phyloP scores from a whole-genome alignment of 92 coral and sea anemone genomes.

The Actinostola sp. region DNA sequence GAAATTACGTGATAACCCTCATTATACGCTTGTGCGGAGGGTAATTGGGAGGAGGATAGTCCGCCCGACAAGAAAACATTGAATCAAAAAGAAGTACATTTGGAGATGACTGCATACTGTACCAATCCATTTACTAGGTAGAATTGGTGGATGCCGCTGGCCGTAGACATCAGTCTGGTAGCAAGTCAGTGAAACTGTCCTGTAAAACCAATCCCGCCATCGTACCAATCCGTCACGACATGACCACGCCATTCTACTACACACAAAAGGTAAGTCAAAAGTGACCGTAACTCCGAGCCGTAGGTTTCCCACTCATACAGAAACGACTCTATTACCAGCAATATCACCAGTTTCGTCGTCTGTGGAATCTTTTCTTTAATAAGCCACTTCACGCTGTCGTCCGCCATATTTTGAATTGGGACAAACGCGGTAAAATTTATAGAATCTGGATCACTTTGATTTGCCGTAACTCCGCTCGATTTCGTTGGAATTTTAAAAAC shows the following conservation, averaged over 20 bases:
- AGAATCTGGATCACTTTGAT: no score
- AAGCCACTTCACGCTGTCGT: no score
- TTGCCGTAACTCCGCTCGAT: no score
- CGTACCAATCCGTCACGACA: conserved; percentile 83
- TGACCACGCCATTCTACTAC: conserved; percentile 89
- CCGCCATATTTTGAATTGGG: no score
- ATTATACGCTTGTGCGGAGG: no score
- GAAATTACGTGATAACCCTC: no score
- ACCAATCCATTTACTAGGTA: conserved; percentile 15
- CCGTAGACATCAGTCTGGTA: conserved; percentile 49
- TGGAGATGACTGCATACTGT: not conserved
- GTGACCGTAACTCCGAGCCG: not conserved
- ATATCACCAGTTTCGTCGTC: not conserved
- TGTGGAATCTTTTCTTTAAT: no score
- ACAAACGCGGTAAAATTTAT: no score
- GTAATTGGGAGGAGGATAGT: no score
- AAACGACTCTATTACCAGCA: not conserved
- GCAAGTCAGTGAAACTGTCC: conserved; percentile 49
- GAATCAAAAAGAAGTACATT: no score
- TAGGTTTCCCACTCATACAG: not conserved
- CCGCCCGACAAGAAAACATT: no score
- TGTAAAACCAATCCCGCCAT: conserved; percentile 87
- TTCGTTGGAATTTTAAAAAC: no score
- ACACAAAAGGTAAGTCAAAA: conserved; percentile 43
- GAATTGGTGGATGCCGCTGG: conserved; percentile 63